A percentile compares a stretch with the other conserved stretches of the same genome.
Evolutionary conservation across 2,113 vertebrate species (phyloP).

Genomic region (Heterotilapia buettikoferi): DNA sequence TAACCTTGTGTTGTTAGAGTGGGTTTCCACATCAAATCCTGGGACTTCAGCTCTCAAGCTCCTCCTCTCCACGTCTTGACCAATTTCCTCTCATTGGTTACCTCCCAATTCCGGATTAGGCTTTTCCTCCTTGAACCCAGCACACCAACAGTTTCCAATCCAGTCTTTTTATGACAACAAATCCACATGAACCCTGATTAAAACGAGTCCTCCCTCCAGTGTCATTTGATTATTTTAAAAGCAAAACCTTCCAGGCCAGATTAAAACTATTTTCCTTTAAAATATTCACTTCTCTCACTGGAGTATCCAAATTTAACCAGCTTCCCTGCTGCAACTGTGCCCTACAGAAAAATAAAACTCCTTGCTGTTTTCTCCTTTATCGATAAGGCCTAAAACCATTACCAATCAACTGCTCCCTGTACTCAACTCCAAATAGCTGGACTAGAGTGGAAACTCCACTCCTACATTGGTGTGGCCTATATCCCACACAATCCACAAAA

Average conservation of each 20-base stretch:
- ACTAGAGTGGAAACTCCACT: background rate
- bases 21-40: background rate
- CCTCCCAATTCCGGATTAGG: background rate
- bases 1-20: background rate
- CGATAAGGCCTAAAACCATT: background rate
- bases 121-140: background rate
- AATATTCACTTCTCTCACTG: background rate
- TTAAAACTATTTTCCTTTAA: background rate
- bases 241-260: background rate
- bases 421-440: background rate
- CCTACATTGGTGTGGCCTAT: background rate
- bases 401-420: background rate
- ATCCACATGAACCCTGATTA: background rate
- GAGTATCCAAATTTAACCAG: background rate
- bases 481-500: background rate
- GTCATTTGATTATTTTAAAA: background rate
- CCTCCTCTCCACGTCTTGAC: background rate
- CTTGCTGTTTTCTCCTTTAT: background rate
- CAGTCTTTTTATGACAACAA: background rate
- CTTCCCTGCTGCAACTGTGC: background rate
- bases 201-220: background rate
- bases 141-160: background rate
- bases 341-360: background rate
- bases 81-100: background rate
- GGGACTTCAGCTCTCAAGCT: background rate